These are phyloP conservation scores for Phallusia fumigata DNA, from an alignment of 23 tunicate species.

Conservation along the genomic window DNA sequence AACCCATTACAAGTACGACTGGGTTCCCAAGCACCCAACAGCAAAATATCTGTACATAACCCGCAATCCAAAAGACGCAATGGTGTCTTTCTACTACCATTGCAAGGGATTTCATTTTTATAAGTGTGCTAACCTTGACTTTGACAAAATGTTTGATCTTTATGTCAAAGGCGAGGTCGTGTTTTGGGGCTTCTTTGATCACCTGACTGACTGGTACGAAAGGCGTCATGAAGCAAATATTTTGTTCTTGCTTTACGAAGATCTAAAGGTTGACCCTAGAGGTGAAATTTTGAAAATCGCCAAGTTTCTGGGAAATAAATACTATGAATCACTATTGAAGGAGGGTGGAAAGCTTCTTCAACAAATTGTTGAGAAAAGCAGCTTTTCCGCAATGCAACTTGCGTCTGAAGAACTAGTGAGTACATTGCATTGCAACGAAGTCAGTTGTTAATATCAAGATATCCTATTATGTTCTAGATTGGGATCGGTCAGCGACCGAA, in stretches of 20 bases:
- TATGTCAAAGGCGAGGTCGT: slow-evolving; percentile 21
- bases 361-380: slow-evolving; percentile 26
- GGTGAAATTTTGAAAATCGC: slow-evolving; percentile 49
- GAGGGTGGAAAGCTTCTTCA: slow-evolving; percentile 20
- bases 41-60: slow-evolving; percentile 52
- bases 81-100: slow-evolving; percentile 28
- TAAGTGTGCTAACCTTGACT: neutral
- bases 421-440: neutral
- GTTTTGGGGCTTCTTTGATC: slow-evolving; percentile 32
- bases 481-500: neutral
- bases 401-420: neutral
- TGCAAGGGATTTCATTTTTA: slow-evolving; percentile 23
- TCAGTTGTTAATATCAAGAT: too few relatives aligned
- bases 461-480: neutral
- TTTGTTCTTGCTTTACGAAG: slow-evolving; percentile 56
- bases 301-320: slow-evolving; percentile 35
- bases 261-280: slow-evolving; percentile 20
- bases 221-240: slow-evolving; percentile 27
- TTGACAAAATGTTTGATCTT: slow-evolving; percentile 28
- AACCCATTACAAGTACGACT: slow-evolving; percentile 21
- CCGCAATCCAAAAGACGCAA: slow-evolving; percentile 53
- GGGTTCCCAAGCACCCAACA: slow-evolving; percentile 30
- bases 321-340: slow-evolving; percentile 13
- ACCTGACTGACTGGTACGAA: slow-evolving; percentile 40
- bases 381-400: slow-evolving; percentile 24